Conservation (phyloP, 2,888 invertebrate species). For the Sinohyriopsis cumingii region DNA sequence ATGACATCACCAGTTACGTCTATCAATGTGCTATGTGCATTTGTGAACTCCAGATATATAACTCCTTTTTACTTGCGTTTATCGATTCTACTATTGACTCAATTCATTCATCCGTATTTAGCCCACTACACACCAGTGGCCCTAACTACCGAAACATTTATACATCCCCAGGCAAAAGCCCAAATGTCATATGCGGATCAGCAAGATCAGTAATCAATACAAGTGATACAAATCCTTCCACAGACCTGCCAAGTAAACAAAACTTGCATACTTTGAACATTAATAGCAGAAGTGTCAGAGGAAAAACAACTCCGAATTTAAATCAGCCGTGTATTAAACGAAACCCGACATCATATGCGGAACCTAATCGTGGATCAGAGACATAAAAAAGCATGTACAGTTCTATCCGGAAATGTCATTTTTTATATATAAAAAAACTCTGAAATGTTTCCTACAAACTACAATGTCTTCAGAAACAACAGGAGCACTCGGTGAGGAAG, state of each 20-base stretch:
- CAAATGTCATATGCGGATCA: no score
- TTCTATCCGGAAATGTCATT: slow-evolving; percentile 3
- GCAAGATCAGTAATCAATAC: no score
- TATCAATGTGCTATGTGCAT: not conserved
- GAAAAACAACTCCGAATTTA: slow-evolving; percentile 5
- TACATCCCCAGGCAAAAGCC: no score
- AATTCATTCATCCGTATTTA: not conserved
- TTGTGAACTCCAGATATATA: slow-evolving; percentile 4
- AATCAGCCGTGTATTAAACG: slow-evolving; percentile 8
- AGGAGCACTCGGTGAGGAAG: slow-evolving; percentile 10
- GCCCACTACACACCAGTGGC: slow-evolving; percentile 7
- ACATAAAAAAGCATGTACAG: slow-evolving; percentile 11
- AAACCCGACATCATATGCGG: slow-evolving; percentile 15
- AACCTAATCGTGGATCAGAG: slow-evolving; percentile 11
- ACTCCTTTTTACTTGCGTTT: not conserved
- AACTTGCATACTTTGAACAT: slow-evolving; percentile 6
- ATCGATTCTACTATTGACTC: slow-evolving; percentile 4
- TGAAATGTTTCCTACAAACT: slow-evolving; percentile 12
- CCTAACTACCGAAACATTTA: not conserved
- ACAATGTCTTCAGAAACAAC: slow-evolving; percentile 13
- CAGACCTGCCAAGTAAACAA: slow-evolving; percentile 3
- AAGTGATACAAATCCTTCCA: no score
- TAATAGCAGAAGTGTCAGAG: slow-evolving; percentile 6
- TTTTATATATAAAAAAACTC: no score
- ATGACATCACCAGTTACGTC: slow-evolving; percentile 3